Percentiles rank a stretch among this genome's conserved stretches.
Evolutionary conservation across 2,113 vertebrate species (phyloP).

Genomic region (Morone saxatilis): DNA sequence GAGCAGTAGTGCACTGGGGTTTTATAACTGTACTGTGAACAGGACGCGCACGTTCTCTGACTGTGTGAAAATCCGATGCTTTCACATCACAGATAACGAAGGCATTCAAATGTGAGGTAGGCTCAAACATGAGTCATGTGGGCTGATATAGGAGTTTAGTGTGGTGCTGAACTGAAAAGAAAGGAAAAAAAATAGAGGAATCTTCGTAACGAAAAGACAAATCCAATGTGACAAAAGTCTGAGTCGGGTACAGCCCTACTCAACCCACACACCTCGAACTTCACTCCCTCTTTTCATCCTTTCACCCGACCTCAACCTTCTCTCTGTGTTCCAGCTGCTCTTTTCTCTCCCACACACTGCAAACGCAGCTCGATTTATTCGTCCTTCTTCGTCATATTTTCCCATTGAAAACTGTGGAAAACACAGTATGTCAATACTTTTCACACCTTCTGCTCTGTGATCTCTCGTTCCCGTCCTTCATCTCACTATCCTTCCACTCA

Average conservation of each 20-base stretch:
- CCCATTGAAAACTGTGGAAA: background rate
- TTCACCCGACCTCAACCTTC: constrained; percentile 8
- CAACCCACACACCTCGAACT: constrained; percentile 9
- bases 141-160: no score
- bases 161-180: no score
- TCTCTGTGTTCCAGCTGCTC: constrained; percentile 14
- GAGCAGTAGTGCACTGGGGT: no score
- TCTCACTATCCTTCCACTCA: constrained; percentile 9
- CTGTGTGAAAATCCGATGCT: no score
- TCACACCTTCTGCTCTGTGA: constrained; percentile 20
- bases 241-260: background rate
- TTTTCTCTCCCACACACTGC: constrained; percentile 26
- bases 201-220: no score
- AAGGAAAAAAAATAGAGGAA: no score
- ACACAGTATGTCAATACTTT: constrained; percentile 21
- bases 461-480: constrained; percentile 4
- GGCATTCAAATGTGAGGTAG: no score
- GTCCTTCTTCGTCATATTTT: background rate
- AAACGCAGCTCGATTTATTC: constrained; percentile 19
- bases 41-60: no score
- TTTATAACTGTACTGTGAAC: no score
- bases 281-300: constrained; percentile 7
- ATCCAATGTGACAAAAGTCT: no score
- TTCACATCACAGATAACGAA: no score
- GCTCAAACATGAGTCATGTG: no score